These are phyloP conservation scores for Diorhabda elongata DNA, from an alignment of 1,140 invertebrate genomes.

Conservation along the genomic window DNA sequence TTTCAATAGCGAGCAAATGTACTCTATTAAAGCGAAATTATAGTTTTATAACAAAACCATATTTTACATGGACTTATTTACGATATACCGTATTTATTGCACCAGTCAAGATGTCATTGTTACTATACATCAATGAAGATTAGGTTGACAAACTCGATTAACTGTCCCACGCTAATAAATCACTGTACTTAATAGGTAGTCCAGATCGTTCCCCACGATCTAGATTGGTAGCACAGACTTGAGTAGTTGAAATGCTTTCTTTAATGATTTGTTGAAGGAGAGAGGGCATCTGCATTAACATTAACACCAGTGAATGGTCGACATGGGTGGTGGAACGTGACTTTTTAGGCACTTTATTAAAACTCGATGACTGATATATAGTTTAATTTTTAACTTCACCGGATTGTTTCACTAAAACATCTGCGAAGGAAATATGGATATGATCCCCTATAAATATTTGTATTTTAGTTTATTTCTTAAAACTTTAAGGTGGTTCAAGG, in stretches of 20 bases:
- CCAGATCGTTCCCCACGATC: slow-evolving; percentile 5
- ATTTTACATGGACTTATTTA: no score
- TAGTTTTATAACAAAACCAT: no score
- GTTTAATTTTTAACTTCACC: neutral
- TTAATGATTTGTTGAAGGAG: slow-evolving; percentile 13
- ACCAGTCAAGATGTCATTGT: no score
- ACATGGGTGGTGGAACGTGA: slow-evolving; percentile 20
- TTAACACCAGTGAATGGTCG: slow-evolving; percentile 8
- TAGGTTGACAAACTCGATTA: neutral
- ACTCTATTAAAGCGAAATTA: no score
- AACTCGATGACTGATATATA: slow-evolving; percentile 8
- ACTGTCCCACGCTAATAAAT: neutral
- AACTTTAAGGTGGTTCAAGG: slow-evolving; percentile 1
- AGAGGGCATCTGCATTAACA: slow-evolving; percentile 13
- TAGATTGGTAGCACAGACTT: slow-evolving; percentile 7
- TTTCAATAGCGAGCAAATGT: no score
- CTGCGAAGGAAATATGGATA: no score
- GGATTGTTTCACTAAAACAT: no score
- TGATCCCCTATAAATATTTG: no score
- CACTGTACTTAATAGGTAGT: slow-evolving; percentile 1
- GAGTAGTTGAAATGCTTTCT: slow-evolving; percentile 1
- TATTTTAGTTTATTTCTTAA: no score
- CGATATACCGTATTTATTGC: no score
- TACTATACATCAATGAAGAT: neutral
- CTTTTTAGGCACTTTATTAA: slow-evolving; percentile 19